Evolutionary conservation across 2,888 invertebrate genomes (phyloP), one percentile per base, ranked within the genome.

Genomic region (Abrostola triplasia): DNA sequence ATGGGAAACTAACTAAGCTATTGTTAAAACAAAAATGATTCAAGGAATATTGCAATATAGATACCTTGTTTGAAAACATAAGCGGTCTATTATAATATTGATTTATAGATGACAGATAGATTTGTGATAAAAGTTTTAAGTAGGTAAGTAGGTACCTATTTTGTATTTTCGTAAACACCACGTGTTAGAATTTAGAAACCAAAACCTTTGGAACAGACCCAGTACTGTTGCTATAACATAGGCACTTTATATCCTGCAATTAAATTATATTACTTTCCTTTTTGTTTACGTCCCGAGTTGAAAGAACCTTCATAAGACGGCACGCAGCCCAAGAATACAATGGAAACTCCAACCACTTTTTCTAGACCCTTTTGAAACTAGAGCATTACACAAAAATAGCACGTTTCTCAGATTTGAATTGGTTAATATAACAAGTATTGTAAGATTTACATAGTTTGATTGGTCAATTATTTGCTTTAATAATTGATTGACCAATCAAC

Each of bases 401-500:
- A 70, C 70, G 63, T 65, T 67, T 58, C 49, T 52, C 10, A 51
- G 49, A 60, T 70, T 55, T 50, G 40, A 41, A 56, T 64, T 56
- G 47, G 54, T n/a, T 60, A 57, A 49, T 40, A 36, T 63, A 52
- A 55, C 51, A n/a, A 56, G 38, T 49, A 53, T 60, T 55, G 37
- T 53, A 49, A 44, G 54, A 48, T 36, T 42, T 38, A 56, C 12
- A 40, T 11, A 57, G 41, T 55, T 50, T 62, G 55, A 68, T 68
- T 68, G 64, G 11, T 40, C 54, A 64, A 75, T 75, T 64, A 64
- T 62, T 77, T 68, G 64, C 54, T 72, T 68, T 49, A 38, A 58
- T 60, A 71, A 59, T 66, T 63, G 54, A 68, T 73, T 67, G 62
- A 67, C 56, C 56, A 62, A 63, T 62, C 56, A 70, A 66, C 54